A percentile compares a stretch with the other conserved stretches of the same genome.
phyloP scores from a whole-genome alignment of 2,797 vertebrate genomes.

The Florisuga fusca region DNA sequence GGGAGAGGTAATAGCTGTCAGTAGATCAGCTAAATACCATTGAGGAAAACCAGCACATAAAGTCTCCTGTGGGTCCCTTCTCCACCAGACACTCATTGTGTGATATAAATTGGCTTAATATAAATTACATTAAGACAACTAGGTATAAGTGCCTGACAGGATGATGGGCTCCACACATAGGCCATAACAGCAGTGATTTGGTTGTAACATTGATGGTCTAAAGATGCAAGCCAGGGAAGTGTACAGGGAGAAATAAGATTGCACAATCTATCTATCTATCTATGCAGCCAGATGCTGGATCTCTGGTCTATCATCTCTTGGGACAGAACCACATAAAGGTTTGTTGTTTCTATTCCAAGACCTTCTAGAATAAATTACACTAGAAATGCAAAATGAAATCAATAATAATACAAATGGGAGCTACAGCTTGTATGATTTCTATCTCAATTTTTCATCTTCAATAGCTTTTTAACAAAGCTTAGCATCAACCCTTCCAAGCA shows the following conservation, averaged over 20 bases:
- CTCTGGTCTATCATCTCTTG: neutral
- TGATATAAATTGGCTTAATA: slow-evolving; percentile 48
- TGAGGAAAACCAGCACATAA: slow-evolving; percentile 1
- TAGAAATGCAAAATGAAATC: slow-evolving; percentile 14
- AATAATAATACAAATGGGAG: neutral
- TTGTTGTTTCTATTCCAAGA: slow-evolving; percentile 13
- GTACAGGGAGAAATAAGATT: neutral
- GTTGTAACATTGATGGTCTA: neutral
- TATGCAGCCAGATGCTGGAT: neutral
- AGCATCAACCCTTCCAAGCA: neutral
- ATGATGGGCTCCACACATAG: neutral
- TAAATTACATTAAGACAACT: slow-evolving; percentile 47
- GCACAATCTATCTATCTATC: neutral
- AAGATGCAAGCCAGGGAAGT: neutral
- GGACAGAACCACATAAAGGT: neutral
- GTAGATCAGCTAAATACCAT: slow-evolving; percentile 19
- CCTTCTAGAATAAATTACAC: neutral
- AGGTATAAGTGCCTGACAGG: slow-evolving; percentile 33
- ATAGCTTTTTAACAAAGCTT: neutral
- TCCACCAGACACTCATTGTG: slow-evolving; percentile 1
- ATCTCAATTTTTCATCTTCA: neutral
- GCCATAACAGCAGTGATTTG: neutral
- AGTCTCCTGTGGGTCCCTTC: slow-evolving; percentile 7
- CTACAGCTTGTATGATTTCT: neutral
- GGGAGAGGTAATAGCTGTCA: slow-evolving; percentile 23